These are phyloP conservation scores for Lates japonicus DNA, from an alignment of 2,797 vertebrate genomes.

Conservation along the genomic window DNA sequence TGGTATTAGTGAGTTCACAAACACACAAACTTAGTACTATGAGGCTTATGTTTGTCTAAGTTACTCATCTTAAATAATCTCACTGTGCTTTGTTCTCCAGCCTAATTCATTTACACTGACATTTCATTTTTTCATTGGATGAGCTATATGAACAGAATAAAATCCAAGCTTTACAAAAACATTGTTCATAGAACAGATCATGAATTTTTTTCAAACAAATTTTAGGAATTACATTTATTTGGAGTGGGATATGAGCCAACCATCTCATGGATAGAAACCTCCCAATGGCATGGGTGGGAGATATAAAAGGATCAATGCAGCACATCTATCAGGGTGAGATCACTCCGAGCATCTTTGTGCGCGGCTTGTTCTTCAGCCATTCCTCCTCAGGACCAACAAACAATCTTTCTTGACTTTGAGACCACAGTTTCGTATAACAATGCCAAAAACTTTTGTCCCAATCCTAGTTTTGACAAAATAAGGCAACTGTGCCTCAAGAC, in stretches of 20 bases:
- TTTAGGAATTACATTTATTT: slow-evolving; percentile 7
- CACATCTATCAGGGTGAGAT: slow-evolving; percentile 15
- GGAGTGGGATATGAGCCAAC: slow-evolving; percentile 9
- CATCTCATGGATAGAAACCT: slow-evolving; percentile 13
- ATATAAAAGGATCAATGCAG: slow-evolving; percentile 33
- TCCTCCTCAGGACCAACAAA: neutral
- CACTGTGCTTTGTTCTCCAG: neutral
- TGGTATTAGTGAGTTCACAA: too few relatives aligned
- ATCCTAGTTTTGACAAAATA: too few relatives aligned
- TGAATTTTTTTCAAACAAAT: neutral
- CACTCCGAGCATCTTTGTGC: too few relatives aligned
- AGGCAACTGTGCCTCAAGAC: too few relatives aligned
- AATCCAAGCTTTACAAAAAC: neutral
- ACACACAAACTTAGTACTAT: slow-evolving; percentile 1
- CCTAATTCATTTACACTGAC: neutral
- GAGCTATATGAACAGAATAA: neutral
- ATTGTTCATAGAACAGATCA: neutral
- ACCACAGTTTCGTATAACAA: too few relatives aligned
- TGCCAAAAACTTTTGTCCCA: too few relatives aligned
- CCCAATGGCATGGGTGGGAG: slow-evolving; percentile 5
- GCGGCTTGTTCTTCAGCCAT: neutral
- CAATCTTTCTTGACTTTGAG: slow-evolving; percentile 7
- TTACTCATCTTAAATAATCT: neutral
- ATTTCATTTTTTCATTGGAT: neutral
- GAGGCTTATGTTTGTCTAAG: neutral